phyloP scores from a whole-genome alignment of 2,113 vertebrate genomes.

The Struthio camelus region DNA sequence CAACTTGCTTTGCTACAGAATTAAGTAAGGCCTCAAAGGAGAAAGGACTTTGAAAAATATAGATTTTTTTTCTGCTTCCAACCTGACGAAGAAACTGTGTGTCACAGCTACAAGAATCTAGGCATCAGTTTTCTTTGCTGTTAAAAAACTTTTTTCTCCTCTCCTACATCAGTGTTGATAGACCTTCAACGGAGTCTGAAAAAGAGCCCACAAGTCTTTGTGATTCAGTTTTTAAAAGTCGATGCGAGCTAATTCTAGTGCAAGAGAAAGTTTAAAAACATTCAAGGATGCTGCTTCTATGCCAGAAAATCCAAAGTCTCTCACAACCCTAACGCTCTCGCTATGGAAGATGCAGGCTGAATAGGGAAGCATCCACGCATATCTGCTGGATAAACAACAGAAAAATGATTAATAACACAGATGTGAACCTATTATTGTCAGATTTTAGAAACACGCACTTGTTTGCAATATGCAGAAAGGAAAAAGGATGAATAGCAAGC shows the following conservation, averaged over 20 bases:
- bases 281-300: not conserved
- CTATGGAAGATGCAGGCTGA: not conserved
- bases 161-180: not conserved
- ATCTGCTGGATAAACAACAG: not conserved
- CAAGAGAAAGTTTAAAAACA: not conserved
- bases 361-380: not conserved
- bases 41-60: not conserved
- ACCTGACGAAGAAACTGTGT: not conserved
- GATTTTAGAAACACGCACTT: not conserved
- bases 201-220: not conserved
- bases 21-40: not conserved
- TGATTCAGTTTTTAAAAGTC: not conserved
- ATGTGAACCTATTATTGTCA: not conserved
- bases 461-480: not conserved
- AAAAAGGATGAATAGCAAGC: not conserved
- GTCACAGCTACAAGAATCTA: not conserved
- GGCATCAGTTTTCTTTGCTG: not conserved
- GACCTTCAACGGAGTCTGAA: not conserved
- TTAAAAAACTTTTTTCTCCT: not conserved
- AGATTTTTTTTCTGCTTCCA: not conserved
- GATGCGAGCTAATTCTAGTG: not conserved
- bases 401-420: not conserved
- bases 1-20: not conserved
- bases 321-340: not conserved
- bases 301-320: not conserved